These are phyloP conservation scores for Rallus crepitans DNA, from an alignment of 2,797 vertebrate genomes.

Conservation along the genomic window DNA sequence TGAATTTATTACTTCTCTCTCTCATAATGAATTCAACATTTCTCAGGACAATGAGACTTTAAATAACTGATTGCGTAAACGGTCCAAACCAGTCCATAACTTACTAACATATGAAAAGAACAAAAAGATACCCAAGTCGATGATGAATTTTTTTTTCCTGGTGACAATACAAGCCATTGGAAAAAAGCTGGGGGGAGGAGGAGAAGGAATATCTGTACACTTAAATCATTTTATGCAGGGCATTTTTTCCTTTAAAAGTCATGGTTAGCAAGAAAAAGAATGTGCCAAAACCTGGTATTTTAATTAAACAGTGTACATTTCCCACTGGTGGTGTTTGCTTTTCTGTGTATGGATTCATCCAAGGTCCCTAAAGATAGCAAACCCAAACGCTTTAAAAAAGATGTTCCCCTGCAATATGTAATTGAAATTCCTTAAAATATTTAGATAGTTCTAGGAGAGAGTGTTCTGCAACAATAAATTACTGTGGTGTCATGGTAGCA, in stretches of 20 bases:
- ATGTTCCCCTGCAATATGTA: background rate
- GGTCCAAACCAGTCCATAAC: constrained; percentile 18
- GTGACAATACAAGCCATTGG: background rate
- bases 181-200: background rate
- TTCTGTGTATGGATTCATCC: constrained; percentile 33
- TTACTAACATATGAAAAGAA: background rate
- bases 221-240: background rate
- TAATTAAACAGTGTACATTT: constrained; percentile 45
- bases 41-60: constrained; percentile 52
- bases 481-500: constrained; percentile 1
- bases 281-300: background rate
- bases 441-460: constrained; percentile 44
- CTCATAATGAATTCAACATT: constrained; percentile 38
- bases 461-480: constrained; percentile 43
- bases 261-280: background rate
- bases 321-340: background rate
- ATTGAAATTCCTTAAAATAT: constrained; percentile 64
- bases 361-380: constrained; percentile 30
- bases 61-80: constrained; percentile 10
- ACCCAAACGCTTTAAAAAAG: background rate
- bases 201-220: background rate
- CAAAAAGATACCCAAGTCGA: background rate
- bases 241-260: background rate
- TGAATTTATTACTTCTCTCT: background rate
- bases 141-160: background rate